These are phyloP conservation scores for Mallateleia sp. DNA, from an alignment of 2,888 invertebrate genomes.

Conservation along the genomic window DNA sequence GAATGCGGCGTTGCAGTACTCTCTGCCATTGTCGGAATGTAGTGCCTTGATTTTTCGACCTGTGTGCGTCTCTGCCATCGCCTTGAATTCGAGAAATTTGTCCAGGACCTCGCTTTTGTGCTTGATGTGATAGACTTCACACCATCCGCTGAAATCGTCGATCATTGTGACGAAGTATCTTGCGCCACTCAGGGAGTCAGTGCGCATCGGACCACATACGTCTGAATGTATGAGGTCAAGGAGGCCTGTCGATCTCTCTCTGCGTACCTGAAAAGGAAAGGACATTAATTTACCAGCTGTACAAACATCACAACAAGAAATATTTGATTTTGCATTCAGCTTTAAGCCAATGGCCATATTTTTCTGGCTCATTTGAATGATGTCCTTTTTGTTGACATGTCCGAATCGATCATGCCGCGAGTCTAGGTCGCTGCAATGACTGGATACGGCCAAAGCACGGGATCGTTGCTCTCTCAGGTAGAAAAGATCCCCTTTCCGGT, in stretches of 20 bases:
- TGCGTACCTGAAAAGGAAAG: not conserved
- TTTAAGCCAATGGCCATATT: not conserved
- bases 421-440: not conserved
- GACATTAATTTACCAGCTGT: not conserved
- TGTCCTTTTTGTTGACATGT: not conserved
- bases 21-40: constrained; percentile 73
- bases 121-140: not conserved
- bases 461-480: not conserved
- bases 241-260: not conserved
- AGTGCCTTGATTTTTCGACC: too few relatives aligned
- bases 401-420: not conserved
- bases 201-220: not conserved
- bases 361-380: not conserved
- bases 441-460: too few relatives aligned
- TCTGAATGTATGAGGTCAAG: not conserved
- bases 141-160: not conserved
- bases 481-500: constrained; percentile 1
- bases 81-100: not conserved
- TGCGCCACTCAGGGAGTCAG: not conserved
- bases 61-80: not conserved
- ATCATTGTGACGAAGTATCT: not conserved
- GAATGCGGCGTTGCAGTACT: constrained; percentile 55
- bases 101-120: not conserved
- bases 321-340: not conserved
- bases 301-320: not conserved